These are phyloP conservation scores for Trichacis sp. DNA, from an alignment of 2,888 invertebrate species.

Conservation along the genomic window DNA sequence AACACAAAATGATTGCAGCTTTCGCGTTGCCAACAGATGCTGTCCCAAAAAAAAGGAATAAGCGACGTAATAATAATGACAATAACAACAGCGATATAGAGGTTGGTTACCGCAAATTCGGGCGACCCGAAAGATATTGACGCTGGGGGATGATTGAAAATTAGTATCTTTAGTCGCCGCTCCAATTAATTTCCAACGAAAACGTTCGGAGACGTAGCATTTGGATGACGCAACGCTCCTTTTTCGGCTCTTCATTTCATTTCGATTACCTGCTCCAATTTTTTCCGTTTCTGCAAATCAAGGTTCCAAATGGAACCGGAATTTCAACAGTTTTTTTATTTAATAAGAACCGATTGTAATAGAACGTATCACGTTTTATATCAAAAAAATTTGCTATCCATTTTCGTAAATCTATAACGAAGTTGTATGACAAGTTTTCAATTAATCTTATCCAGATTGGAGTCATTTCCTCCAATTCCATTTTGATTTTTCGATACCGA, in stretches of 20 bases:
- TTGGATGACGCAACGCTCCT: not conserved
- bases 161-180: constrained; percentile 1
- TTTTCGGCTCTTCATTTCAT: not conserved
- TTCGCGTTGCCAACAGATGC: constrained; percentile 51
- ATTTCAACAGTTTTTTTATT: no score
- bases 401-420: no score
- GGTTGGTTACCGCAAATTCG: constrained; percentile 46
- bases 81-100: constrained; percentile 44
- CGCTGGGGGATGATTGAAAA: not conserved
- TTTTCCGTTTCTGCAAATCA: not conserved
- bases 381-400: no score
- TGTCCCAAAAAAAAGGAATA: constrained; percentile 33
- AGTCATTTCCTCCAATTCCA: no score
- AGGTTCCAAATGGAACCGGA: no score
- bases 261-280: not conserved
- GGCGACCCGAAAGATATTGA: not conserved
- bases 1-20: constrained; percentile 55
- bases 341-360: no score
- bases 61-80: constrained; percentile 22
- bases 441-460: no score
- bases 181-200: constrained; percentile 7
- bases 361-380: no score
- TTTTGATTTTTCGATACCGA: no score
- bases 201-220: not conserved
- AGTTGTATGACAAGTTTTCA: no score